Evolutionary conservation across 2,113 vertebrate genomes (phyloP).

Genomic region (Hemiprocne comata): DNA sequence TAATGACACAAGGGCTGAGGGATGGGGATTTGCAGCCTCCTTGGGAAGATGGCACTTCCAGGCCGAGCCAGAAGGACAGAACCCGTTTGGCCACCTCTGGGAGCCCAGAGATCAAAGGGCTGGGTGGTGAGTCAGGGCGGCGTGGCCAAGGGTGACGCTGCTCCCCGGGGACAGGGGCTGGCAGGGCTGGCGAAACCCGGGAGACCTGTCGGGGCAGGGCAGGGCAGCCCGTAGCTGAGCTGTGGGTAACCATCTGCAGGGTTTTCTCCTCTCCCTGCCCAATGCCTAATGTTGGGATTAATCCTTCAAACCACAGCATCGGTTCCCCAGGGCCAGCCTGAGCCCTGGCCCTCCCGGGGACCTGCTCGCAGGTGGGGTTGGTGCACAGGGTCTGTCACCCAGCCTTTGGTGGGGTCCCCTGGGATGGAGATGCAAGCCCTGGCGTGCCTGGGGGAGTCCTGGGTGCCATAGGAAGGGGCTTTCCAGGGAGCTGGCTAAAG

Average conservation of each 20-base stretch:
- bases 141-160: neutral
- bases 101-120: constrained; percentile 41
- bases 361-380: accelerated
- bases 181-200: constrained; percentile 12
- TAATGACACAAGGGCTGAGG: neutral
- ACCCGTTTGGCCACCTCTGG: neutral
- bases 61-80: neutral
- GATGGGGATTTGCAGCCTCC: neutral
- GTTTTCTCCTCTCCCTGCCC: neutral
- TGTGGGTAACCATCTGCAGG: neutral
- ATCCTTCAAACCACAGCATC: neutral
- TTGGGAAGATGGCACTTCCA: constrained; percentile 53
- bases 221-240: neutral
- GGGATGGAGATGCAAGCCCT: neutral
- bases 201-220: constrained; percentile 42
- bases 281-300: neutral
- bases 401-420: neutral
- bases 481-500: neutral
- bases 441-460: neutral
- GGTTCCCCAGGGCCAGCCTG: neutral
- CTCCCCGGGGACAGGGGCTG: neutral
- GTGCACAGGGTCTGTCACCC: neutral
- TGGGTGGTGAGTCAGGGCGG: constrained; percentile 20
- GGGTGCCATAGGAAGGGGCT: neutral
- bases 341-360: neutral